phyloP scores from a whole-genome alignment of 2,888 invertebrate species.

The Dolichomitus sp. region DNA sequence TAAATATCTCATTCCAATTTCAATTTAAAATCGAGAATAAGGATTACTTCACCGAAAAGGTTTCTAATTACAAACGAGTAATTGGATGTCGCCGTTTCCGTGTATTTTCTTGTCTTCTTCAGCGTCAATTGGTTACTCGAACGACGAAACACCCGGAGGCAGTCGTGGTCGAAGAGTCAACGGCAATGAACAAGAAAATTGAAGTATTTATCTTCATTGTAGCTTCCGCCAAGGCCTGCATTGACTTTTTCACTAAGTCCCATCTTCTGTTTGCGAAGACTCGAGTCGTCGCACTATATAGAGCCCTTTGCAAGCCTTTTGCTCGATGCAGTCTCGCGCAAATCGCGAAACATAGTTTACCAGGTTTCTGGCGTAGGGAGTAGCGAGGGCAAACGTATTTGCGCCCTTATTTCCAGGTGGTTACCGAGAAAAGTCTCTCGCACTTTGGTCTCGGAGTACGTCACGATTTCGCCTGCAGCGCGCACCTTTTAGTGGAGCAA shows the following conservation, averaged over 20 bases:
- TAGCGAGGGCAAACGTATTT: constrained; percentile 4
- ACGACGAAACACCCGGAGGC: neutral
- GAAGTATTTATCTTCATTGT: constrained; percentile 49
- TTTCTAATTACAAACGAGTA: constrained; percentile 41
- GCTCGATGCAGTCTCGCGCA: neutral
- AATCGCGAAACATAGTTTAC: constrained; percentile 4
- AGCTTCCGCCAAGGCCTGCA: neutral
- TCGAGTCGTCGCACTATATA: neutral
- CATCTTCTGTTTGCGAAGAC: neutral
- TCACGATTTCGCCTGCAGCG: constrained; percentile 19
- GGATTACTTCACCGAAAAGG: constrained; percentile 4
- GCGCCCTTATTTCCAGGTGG: constrained; percentile 34
- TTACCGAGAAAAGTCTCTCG: constrained; percentile 26
- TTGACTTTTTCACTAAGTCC: constrained; percentile 10
- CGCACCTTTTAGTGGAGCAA: neutral
- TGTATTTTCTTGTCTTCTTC: constrained; percentile 24
- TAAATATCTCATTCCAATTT: neutral
- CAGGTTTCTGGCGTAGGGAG: neutral
- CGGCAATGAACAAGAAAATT: constrained; percentile 55
- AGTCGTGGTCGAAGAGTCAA: constrained; percentile 4
- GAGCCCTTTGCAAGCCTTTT: neutral
- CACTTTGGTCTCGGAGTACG: neutral
- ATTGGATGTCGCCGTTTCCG: constrained; percentile 48
- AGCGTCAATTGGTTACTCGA: neutral
- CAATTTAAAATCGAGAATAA: neutral